Evolutionary conservation across 1,140 invertebrate species (phyloP), one percentile per base, ranked within the genome.

Genomic region (Mya arenaria): DNA sequence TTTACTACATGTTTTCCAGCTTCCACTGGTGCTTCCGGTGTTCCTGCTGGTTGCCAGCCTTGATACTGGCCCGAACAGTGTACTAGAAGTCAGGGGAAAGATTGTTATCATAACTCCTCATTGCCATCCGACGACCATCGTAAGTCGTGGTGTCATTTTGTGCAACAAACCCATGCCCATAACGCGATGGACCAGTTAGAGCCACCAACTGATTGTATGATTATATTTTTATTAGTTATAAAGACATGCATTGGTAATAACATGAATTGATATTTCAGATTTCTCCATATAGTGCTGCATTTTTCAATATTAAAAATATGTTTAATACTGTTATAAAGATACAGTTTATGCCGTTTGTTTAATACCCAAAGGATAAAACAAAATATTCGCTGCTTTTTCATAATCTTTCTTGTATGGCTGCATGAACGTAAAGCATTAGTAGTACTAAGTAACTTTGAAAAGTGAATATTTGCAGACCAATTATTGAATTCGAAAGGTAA

Each of bases 41-140:
- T 79, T 87, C 39, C 86, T 88, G 13, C 68, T 90, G 30, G 30
- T 84, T 1, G 66, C 85, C 25, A 85, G 82, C 68, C 30, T 88
- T 86, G 17, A 56, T 90, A 15, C 66, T 87, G 19, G 83, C 66
- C 23, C 37, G 89, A 62, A 89, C 89, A 69, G 71, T 89, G 23
- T 86, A 96, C 86, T 95, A 96, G 82, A 95, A 95, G 72, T 96
- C 97, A 2, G 92, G 94, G 72, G 96, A 97, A 92, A 96, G 97
- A 37, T 94, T 95, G 4, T 95, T 96, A 87, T 97, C 97, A 17
- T 93, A 96, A 4, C 88, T 96, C 86, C 92, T 95, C 44, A 93
- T 94, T 19, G 80, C 93, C 1, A 86, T 93, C 23, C 94, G 94
- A 37, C 84, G 94, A 32, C 94, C 94, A 1, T 92, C 94, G 10